phyloP scores from a whole-genome alignment of 35 echinoderm and acorn worm species.

The Holothuria glaberrima region DNA sequence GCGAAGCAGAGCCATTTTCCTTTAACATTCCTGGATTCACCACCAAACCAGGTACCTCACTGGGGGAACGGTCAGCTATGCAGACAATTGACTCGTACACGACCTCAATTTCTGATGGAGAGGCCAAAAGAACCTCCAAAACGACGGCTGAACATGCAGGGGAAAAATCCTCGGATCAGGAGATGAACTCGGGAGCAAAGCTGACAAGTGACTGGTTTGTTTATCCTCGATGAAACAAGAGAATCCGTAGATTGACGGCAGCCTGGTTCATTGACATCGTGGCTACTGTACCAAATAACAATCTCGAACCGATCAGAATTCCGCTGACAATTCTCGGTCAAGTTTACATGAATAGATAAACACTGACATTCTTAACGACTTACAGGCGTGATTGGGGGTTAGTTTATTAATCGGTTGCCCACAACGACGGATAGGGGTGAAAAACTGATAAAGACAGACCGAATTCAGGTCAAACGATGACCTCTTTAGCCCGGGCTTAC shows the following conservation, averaged over 20 bases:
- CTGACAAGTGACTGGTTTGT: slow-evolving; percentile 12
- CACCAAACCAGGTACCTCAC: not conserved
- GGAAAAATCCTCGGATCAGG: not conserved
- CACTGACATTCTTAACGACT: not conserved
- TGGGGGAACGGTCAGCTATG: not conserved
- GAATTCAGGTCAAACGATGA: too few relatives aligned
- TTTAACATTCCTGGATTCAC: too few relatives aligned
- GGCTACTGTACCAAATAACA: slow-evolving; percentile 29
- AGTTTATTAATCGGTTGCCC: too few relatives aligned
- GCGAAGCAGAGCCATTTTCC: too few relatives aligned
- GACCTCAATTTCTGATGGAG: not conserved
- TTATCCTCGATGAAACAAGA: slow-evolving; percentile 25
- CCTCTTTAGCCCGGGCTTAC: too few relatives aligned
- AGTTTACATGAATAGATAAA: slow-evolving; percentile 35
- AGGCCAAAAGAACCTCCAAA: not conserved
- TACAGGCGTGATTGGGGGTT: too few relatives aligned
- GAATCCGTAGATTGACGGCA: slow-evolving; percentile 8
- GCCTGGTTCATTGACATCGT: slow-evolving; percentile 8
- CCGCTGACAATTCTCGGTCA: slow-evolving; percentile 30
- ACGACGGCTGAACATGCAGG: not conserved
- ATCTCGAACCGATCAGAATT: slow-evolving; percentile 6
- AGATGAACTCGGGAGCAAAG: not conserved
- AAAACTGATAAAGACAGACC: too few relatives aligned
- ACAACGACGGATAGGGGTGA: too few relatives aligned
- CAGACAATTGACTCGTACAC: not conserved